Evolutionary conservation across 2,797 vertebrate genomes (phyloP), one percentile per base, ranked within the genome.

Genomic region (Galagoides demidoff): DNA sequence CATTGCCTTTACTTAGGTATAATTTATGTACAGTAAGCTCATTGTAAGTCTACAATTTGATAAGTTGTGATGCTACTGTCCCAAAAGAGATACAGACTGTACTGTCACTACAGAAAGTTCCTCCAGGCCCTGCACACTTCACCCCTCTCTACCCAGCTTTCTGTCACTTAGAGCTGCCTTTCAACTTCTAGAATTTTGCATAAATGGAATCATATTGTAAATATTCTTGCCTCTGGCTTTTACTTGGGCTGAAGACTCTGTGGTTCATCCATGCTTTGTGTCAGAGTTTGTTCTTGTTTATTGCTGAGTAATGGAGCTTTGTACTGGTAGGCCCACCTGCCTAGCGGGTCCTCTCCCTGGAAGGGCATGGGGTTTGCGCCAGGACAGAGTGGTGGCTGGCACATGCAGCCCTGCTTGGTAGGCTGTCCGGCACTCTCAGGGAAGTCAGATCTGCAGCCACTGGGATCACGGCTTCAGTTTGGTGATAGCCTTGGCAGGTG

Each of bases 321-420:
- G 11, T 12, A 7, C 0, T 14, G 2, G 57, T 7, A 6, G 20
- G 23, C n/a, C 22, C 34, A 34, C 43, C 0, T 0, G 61, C 13
- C n/a, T 64, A 34, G 31, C 7, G 9, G 34, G 6, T 5, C 3
- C 61, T 61, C 71, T 13, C 61, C 31, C 3, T 0, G 20, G 2
- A 37, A 52, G 43, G 10, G 2, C 34, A 12, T 10, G 37, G 5
- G 55, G n/a, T 19, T 25, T 0, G 29, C 9, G 27, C 43, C 2
- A 17, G 3, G 34, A 9, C 4, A 5, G 37, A 34, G 31, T 7
- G 9, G 55, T n/a, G 37, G 31, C 25, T 4, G 9, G 43, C 43
- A 43, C 20, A 8, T 5, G 13, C n/a, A 19, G 25, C 25, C 29
- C 27, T 19, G 31, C 59, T 61, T 2, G 0, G 61, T 3, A 2